Evolutionary conservation across 2,797 vertebrate genomes (phyloP), one percentile per base, ranked within the genome.

Genomic region (Pseudopleuronectes americanus): DNA sequence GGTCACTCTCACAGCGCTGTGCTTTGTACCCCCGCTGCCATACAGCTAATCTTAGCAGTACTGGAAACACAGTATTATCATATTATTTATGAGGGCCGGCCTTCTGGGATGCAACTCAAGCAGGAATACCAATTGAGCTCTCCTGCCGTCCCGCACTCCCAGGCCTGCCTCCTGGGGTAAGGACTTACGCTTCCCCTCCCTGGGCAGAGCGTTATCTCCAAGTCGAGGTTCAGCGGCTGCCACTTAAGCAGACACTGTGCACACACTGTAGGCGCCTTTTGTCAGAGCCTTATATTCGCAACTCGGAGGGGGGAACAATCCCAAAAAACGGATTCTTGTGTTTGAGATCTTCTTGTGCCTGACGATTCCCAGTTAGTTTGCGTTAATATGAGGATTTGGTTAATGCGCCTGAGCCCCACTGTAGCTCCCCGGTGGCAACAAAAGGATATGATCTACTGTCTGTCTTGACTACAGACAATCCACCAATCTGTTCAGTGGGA

Each of bases 51-150:
- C 89, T 92, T 90, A 88, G 91, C 88, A 88, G 83, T 76, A 67
- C 82, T 88, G 78, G 81, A 90, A 90, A 85, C 83, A 76, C 53
- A 64, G 76, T 76, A 89, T 91, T 92, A 91, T 92, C 88, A 91
- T 90, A 91, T 89, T 91, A 92, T 92, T 92, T 93, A 93, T 92
- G 88, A 93, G 85, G 74, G 52, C 77, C 61, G 84, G 88, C 81
- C 87, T 86, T 92, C 84, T 79, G 85, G 81, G 90, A 90, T 88
- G 87, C 84, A 89, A 84, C 86, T 91, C 81, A 77, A 84, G 85
- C 87, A 90, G 80, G 90, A 92, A 92, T 91, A 89, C 77, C 90
- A 92, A 91, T 91, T 64, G 84, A 80, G 88, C 82, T 80, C 83
- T 81, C 68, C 82, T 80, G 73, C 71, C 24, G 51, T 72, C 85